Conservation (phyloP, 2,888 invertebrate species). For the Omphaloscelis lunosa region DNA sequence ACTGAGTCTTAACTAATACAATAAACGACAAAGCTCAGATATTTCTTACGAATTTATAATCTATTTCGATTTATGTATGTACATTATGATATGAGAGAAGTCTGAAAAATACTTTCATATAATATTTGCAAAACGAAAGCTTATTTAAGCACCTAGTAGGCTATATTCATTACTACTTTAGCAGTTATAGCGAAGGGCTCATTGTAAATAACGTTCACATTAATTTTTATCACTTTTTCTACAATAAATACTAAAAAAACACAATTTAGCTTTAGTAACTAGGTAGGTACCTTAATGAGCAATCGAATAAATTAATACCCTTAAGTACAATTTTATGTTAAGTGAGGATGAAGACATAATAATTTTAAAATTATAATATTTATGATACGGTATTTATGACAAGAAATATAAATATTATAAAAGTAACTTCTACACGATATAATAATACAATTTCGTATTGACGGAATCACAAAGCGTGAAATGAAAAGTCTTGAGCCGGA, state of each 20-base stretch:
- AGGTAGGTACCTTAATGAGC: slow-evolving; percentile 70
- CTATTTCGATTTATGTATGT: slow-evolving; percentile 86
- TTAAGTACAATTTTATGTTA: slow-evolving; percentile 62
- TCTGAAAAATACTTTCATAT: slow-evolving; percentile 78
- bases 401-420: slow-evolving; percentile 8
- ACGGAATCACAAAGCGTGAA: slow-evolving; percentile 22
- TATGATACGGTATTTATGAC: slow-evolving; percentile 29
- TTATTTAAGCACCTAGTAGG: slow-evolving; percentile 82
- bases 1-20: slow-evolving; percentile 84
- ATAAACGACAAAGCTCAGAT: slow-evolving; percentile 90
- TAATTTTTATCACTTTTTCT: slow-evolving; percentile 65
- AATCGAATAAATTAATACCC: slow-evolving; percentile 66
- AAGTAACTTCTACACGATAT: slow-evolving; percentile 16
- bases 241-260: slow-evolving; percentile 64
- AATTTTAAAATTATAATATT: slow-evolving; percentile 37
- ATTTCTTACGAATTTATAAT: slow-evolving; percentile 86
- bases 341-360: slow-evolving; percentile 47
- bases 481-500: background rate
- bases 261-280: slow-evolving; percentile 63
- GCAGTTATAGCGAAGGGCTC: slow-evolving; percentile 68
- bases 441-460: slow-evolving; percentile 23
- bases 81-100: slow-evolving; percentile 89
- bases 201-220: slow-evolving; percentile 64
- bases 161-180: slow-evolving; percentile 72
- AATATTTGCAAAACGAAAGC: slow-evolving; percentile 81